Base-by-base conservation (phyloP, 2,113 vertebrate genomes). In the Pteronura brasiliensis region DNA sequence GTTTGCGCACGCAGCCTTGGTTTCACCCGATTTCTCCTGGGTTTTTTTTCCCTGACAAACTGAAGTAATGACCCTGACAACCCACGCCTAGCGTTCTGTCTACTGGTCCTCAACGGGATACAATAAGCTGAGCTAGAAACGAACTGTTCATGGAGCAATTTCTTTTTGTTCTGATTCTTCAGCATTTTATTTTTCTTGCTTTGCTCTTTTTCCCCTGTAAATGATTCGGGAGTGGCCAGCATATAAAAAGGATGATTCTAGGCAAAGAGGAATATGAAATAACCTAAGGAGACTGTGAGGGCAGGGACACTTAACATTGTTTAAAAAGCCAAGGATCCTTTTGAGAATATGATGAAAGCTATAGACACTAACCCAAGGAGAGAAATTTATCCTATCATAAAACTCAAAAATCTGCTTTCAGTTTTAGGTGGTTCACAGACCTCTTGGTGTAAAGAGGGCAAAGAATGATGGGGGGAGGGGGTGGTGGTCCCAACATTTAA, bases 221-320 rank as follows among this genome's bases (percentile, higher is more conserved):
- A 72, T 90, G 81, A 81, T 87, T 95, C 83, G 59, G 92, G 94
- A 93, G 81, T 71, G 84, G 61, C 49, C 95, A 55, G 34, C 90
- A n/a, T 63, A 72, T 18, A 3, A 44, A 72, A 96, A 96, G 21
- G 10, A 25, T 57, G 61, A 20, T 34, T 81, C 74, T n/a, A 74
- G 88, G 69, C 49, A 81, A 98, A 76, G 21, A 69, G 57, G 44
- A 95, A 92, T 59, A 71, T 77, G 21, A 77, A 96, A 85, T 85
- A 94, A 92, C 65, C 57, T 69, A 81, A 91, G 44, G 3, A 52
- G 44, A 36, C 14, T 18, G 57, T 88, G 76, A 91, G 25, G 57
- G 39, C 87, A 69, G 44, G 71, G 49, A 25, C 69, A 23, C 18
- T 74, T 80, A 39, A 65, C 31, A 57, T 86, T 83, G 29, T 95